Conservation (phyloP, 2,797 vertebrate species). For the Gymnodraco acuticeps region DNA sequence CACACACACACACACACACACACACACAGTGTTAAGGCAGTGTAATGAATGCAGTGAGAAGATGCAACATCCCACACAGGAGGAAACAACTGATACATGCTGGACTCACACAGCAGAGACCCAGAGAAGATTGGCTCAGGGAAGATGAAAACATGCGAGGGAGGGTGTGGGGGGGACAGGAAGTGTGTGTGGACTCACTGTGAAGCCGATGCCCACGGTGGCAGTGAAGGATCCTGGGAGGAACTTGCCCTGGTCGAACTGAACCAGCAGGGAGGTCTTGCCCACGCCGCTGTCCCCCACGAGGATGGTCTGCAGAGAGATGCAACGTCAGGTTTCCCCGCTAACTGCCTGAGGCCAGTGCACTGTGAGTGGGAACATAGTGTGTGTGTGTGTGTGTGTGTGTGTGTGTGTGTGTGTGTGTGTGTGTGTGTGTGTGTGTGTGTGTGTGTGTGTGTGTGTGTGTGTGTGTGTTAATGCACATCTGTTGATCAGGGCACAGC, state of each 20-base stretch:
- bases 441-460: not conserved
- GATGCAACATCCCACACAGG: constrained; percentile 43
- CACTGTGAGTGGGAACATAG: constrained; percentile 9
- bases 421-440: constrained; percentile 7
- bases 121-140: constrained; percentile 36
- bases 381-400: not conserved
- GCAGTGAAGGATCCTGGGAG: constrained; percentile 90
- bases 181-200: constrained; percentile 82
- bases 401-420: not conserved
- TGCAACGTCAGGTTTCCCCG: constrained; percentile 14
- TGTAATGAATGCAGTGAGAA: constrained; percentile 63
- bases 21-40: constrained; percentile 29
- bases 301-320: constrained; percentile 86
- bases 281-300: constrained; percentile 91
- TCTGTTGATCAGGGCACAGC: constrained; percentile 30
- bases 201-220: constrained; percentile 91
- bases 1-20: not conserved
- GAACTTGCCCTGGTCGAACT: constrained; percentile 95
- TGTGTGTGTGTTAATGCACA: constrained; percentile 24
- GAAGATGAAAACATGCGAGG: too few relatives aligned
- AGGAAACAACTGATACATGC: constrained; percentile 44
- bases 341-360: constrained; percentile 34
- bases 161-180: not conserved
- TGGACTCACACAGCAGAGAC: constrained; percentile 32
- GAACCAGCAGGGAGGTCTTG: constrained; percentile 92